A percentile compares a stretch with the other conserved stretches of the same genome.
These are phyloP conservation scores for Nyctereutes procyonoides DNA, from an alignment of 2,113 vertebrate species.

Conservation along the genomic window DNA sequence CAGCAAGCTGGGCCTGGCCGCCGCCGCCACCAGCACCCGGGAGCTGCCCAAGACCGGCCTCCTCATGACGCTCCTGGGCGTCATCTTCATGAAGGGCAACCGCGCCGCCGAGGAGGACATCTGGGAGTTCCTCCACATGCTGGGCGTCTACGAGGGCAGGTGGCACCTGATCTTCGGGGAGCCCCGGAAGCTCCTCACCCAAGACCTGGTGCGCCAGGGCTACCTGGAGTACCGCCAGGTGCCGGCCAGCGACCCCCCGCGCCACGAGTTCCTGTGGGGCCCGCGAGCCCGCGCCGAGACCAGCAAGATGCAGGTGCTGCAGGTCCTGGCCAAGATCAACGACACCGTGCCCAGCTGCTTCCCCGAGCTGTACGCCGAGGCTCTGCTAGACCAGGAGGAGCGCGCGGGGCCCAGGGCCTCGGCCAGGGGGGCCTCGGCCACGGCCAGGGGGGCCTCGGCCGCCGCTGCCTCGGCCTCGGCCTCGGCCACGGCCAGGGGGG, in stretches of 20 bases:
- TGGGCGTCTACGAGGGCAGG: not conserved
- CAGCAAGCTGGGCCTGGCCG: too few species aligned
- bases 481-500: too few species aligned
- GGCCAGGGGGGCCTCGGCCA: too few species aligned
- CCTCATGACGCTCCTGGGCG: not conserved
- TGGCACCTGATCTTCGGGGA: not conserved
- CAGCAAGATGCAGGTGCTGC: not conserved
- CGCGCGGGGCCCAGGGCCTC: too few species aligned
- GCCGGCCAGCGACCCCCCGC: not conserved
- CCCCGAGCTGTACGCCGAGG: not conserved
- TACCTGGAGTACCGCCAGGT: not conserved
- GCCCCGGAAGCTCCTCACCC: not conserved
- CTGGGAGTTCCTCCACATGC: too few species aligned
- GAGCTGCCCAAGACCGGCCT: not conserved
- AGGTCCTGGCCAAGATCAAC: not conserved
- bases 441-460: too few species aligned
- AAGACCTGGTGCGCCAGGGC: not conserved
- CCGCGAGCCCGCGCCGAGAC: not conserved
- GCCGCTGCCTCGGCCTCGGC: too few species aligned
- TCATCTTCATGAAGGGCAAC: not conserved
- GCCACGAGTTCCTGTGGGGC: not conserved
- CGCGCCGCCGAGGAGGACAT: not conserved
- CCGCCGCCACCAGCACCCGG: too few species aligned
- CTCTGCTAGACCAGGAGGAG: not conserved
- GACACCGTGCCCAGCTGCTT: not conserved